Percentiles rank a stretch among this genome's conserved stretches.
These are phyloP conservation scores for Empis stercorea DNA, from an alignment of 2,888 invertebrate genomes.

Conservation along the genomic window DNA sequence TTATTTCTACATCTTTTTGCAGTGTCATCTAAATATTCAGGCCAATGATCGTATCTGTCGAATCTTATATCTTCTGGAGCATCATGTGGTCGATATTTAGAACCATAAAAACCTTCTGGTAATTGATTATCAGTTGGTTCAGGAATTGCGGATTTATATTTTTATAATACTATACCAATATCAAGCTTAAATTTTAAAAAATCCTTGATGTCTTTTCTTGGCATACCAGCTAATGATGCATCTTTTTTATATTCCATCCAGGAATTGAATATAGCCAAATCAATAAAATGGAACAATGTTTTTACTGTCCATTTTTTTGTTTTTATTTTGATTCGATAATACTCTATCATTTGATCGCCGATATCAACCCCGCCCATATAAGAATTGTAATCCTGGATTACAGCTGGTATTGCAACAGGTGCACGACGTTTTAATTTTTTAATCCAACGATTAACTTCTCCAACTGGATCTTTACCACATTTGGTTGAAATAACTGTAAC, in stretches of 20 bases:
- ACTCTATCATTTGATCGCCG: slow-evolving; percentile 9
- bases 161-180: not conserved
- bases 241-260: slow-evolving; percentile 10
- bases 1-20: not conserved
- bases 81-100: not conserved
- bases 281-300: slow-evolving; percentile 10
- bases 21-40: not conserved
- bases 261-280: slow-evolving; percentile 6
- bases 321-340: slow-evolving; percentile 7
- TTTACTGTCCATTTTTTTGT: slow-evolving; percentile 11
- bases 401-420: slow-evolving; percentile 6
- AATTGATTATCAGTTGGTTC: not conserved
- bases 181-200: not conserved
- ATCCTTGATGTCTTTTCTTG: not conserved
- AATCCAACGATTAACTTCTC: slow-evolving; percentile 5
- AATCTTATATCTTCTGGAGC: not conserved
- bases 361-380: slow-evolving; percentile 7
- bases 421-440: slow-evolving; percentile 6
- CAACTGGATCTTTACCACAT: slow-evolving; percentile 5
- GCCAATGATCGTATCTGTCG: not conserved
- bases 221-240: not conserved
- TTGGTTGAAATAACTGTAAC: slow-evolving; percentile 7
- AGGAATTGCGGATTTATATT: not conserved
- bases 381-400: slow-evolving; percentile 7
- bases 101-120: not conserved